A percentile compares a stretch with the other conserved stretches of the same genome.
Evolutionary conservation across 2,113 vertebrate species (phyloP).

Genomic region (Polyodon spathula): DNA sequence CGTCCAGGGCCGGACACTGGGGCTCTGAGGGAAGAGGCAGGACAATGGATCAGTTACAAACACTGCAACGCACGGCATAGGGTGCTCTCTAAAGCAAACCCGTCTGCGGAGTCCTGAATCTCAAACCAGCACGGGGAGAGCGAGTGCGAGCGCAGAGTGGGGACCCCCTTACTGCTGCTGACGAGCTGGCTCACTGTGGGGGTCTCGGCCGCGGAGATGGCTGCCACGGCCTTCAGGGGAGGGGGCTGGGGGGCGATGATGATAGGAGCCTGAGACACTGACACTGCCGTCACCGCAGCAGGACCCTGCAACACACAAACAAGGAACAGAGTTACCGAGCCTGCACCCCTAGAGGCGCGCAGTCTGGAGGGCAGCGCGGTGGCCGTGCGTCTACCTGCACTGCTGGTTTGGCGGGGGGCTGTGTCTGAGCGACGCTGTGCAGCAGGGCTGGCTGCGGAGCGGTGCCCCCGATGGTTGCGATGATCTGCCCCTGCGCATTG

Average conservation of each 20-base stretch:
- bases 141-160: neutral
- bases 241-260: constrained; percentile 68
- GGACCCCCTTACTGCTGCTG: constrained; percentile 63
- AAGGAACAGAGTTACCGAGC: constrained; percentile 3
- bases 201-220: constrained; percentile 50
- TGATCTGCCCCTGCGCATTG: constrained; percentile 88
- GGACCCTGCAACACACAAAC: constrained; percentile 30
- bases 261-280: constrained; percentile 61
- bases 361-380: neutral
- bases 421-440: constrained; percentile 58
- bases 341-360: too few relatives aligned
- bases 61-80: too few relatives aligned
- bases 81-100: too few relatives aligned
- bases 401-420: constrained; percentile 54
- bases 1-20: constrained; percentile 56
- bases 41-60: too few relatives aligned
- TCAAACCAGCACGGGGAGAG: too few relatives aligned
- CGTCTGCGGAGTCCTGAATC: too few relatives aligned
- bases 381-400: constrained; percentile 39
- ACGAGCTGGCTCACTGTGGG: constrained; percentile 87
- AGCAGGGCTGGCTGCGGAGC: constrained; percentile 55
- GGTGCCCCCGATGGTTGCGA: constrained; percentile 74
- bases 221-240: constrained; percentile 41
- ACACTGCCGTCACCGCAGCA: constrained; percentile 23
- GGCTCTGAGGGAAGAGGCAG: constrained; percentile 59